Evolutionary conservation across 2,888 invertebrate species (phyloP).

Genomic region (Lasioglossum villosulum): DNA sequence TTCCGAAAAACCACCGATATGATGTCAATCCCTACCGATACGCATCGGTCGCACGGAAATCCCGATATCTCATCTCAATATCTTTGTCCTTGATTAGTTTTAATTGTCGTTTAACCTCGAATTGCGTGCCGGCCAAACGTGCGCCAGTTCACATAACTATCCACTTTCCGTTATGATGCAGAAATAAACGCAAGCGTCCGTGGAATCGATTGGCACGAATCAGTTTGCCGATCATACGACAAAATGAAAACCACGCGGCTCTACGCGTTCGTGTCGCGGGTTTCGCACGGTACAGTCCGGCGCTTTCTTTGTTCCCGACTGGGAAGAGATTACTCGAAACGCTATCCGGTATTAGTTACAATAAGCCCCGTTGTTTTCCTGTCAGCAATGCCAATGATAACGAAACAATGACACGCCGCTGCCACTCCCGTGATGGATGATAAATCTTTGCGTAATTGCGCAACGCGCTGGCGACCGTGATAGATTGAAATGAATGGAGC

Average conservation of each 20-base stretch:
- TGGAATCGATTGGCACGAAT: not conserved
- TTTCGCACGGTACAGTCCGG: not conserved
- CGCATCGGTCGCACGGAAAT: not conserved
- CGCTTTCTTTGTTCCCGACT: not conserved
- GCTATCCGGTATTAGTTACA: constrained; percentile 11
- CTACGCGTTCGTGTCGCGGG: not conserved
- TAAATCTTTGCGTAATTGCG: constrained; percentile 47
- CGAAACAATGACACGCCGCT: constrained; percentile 24
- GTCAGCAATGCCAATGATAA: constrained; percentile 15
- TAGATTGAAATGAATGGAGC: constrained; percentile 38
- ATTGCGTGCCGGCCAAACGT: not conserved
- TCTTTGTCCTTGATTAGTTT: constrained; percentile 31
- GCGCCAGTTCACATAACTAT: not conserved
- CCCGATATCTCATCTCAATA: constrained; percentile 22
- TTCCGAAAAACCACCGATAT: not conserved
- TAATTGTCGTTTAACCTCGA: constrained; percentile 34
- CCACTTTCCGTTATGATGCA: not conserved
- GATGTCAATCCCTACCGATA: constrained; percentile 13
- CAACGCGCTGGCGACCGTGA: constrained; percentile 27
- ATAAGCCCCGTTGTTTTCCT: constrained; percentile 7
- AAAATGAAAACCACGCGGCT: not conserved
- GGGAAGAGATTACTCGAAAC: not conserved
- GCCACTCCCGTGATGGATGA: constrained; percentile 20
- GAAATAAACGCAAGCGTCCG: not conserved
- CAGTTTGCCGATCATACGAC: not conserved